These are phyloP conservation scores for Coracias cyanogaster DNA, from an alignment of 2,797 vertebrate species.

Conservation along the genomic window DNA sequence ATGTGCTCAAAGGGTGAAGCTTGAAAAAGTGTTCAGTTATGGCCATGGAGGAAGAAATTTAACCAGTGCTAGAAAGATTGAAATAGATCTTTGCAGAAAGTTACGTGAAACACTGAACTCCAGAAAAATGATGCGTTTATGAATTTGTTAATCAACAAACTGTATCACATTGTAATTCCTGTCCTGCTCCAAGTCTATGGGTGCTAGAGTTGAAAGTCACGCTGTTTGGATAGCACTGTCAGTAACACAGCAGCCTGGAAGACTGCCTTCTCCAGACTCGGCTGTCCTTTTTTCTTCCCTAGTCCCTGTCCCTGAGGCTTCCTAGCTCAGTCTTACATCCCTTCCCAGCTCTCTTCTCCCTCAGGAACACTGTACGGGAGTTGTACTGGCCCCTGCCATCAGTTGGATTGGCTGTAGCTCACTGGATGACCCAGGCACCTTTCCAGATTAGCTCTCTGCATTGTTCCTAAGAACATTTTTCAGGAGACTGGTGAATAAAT, in stretches of 20 bases:
- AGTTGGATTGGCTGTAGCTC: background rate
- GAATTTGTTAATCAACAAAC: background rate
- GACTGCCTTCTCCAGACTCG: background rate
- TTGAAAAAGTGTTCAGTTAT: background rate
- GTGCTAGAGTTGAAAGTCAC: background rate
- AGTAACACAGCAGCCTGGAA: background rate
- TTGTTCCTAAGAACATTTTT: background rate
- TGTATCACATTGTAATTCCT: background rate
- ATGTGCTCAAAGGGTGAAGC: background rate
- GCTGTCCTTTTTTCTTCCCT: background rate
- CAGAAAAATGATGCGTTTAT: background rate
- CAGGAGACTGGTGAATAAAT: background rate
- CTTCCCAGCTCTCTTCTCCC: background rate
- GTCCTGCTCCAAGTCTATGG: background rate
- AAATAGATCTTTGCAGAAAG: background rate
- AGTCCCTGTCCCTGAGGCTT: background rate
- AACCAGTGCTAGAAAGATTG: background rate
- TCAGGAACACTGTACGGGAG: background rate
- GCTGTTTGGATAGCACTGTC: background rate
- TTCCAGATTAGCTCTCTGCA: background rate
- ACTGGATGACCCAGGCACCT: background rate
- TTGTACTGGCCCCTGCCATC: background rate
- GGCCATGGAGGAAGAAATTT: background rate
- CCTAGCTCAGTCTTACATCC: background rate
- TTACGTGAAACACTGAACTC: background rate